These are phyloP conservation scores for Mesoligia furuncula DNA, from an alignment of 2,888 invertebrate genomes.

Conservation along the genomic window DNA sequence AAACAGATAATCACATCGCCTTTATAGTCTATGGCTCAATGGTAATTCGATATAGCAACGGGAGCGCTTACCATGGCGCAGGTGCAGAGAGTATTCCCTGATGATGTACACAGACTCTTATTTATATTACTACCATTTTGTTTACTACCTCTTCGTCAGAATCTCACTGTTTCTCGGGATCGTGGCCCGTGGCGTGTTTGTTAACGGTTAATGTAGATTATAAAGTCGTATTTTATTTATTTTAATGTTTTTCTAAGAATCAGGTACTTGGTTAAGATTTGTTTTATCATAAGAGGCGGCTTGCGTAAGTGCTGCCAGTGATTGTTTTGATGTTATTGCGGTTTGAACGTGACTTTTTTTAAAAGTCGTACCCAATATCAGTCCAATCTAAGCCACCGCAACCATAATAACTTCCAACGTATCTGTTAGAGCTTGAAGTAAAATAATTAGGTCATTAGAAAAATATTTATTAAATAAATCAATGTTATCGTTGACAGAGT, in stretches of 20 bases:
- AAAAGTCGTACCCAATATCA: not conserved
- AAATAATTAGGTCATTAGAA: not conserved
- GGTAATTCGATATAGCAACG: conserved; percentile 65
- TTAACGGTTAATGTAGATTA: conserved; percentile 62
- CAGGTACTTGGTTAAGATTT: conserved; percentile 20
- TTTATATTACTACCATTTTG: conserved; percentile 57
- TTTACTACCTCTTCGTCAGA: conserved; percentile 49
- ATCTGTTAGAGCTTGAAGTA: not conserved
- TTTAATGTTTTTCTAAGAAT: conserved; percentile 60
- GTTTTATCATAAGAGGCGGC: conserved; percentile 26
- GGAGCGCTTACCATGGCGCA: conserved; percentile 63
- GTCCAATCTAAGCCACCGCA: not conserved
- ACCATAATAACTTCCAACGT: not conserved
- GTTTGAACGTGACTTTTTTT: not conserved
- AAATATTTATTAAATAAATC: not conserved
- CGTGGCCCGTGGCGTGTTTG: conserved; percentile 46
- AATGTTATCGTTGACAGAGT: conserved; percentile 24
- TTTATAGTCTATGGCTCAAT: conserved; percentile 56
- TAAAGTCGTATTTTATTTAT: conserved; percentile 48
- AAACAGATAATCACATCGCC: conserved; percentile 20
- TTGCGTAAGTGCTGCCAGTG: conserved; percentile 32
- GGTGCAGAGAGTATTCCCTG: conserved; percentile 65
- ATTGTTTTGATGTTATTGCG: conserved; percentile 29
- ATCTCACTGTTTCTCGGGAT: conserved; percentile 58
- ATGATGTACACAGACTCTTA: conserved; percentile 53